Base-by-base conservation (phyloP, 2,797 vertebrate genomes). In the Buphagus erythrorhynchus region DNA sequence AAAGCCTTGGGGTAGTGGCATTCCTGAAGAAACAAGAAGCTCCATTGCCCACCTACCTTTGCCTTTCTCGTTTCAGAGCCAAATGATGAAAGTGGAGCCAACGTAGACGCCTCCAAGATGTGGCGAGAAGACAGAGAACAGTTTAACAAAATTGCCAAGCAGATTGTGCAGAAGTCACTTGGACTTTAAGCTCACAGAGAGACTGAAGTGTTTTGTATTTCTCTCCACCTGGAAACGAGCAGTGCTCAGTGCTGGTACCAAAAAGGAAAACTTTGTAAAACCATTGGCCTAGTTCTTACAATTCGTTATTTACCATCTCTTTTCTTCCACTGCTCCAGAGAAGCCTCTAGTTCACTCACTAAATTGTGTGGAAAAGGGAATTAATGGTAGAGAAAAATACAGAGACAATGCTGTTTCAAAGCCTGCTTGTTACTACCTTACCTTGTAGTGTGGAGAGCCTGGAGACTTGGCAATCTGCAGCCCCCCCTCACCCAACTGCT, bases 81-180 rank as follows among this genome's bases (percentile, higher is more conserved):
- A 2, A 99, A 99, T 1, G 99, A 99, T 40, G 99, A 99, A 76
- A 99, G 99, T 1, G 99, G 99, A 3, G 99, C 99, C 0, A 99
- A 99, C 0, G 99, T 99, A 4, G 99, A 99, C 0, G 99, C 99
- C 10, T 99, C 99, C 14, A 99, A 99, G 90, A 99, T 99, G 99
- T 99, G 99, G 99, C 98, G 99, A 2, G 99, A 99, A 28, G 99
- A 99, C 97, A 90, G 99, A 42, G 99, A 99, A 74, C 99, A 99
- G 72, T 99, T 99, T 74, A 99, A 99, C 97, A 98, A 82, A 96
- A 98, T 99, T 7, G 99, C 99, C 94, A 98, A 99, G 97, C 99
- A 99, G 98, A 99, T 99, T 1, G 99, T 99, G 25, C 99, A 99
- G 94, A 99, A 99, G 98, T 99, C 99, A 10, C 98, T 99, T 20